Base-by-base conservation (phyloP, 2,797 vertebrate species). In the Brotula barbata region DNA sequence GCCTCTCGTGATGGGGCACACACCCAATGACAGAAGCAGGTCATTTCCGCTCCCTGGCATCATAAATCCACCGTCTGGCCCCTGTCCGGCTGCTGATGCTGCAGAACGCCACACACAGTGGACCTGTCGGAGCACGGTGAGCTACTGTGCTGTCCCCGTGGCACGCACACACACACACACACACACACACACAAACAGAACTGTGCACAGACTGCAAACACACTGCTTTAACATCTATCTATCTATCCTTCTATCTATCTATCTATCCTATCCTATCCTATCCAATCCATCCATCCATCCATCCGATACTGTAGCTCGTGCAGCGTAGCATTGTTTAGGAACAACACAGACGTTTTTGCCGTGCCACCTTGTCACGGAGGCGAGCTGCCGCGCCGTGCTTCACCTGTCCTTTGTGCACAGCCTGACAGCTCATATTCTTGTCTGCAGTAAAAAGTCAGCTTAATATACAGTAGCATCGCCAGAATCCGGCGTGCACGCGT, bases 1-100 rank as follows among this genome's bases (percentile, higher is more conserved):
- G 89, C 86, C 87, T 87, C 90, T 90, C 89, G 88, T 92, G 91
- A 92, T 91, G 92, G 90, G 91, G 87, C 89, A 85, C 89, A 90
- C 90, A 89, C 90, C 85, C 90, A 90, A 87, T 92, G 92, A 93
- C 91, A 92, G 92, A 92, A 93, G 89, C 90, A 87, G 91, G 92
- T 92, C 91, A 92, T 91, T 91, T 91, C 90, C 84, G 82, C 69
- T 88, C 75, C 40, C 86, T 86, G 84, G 86, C 85, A 80, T 91
- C 90, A 92, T 92, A 93, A 93, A 92, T 92, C 88, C 87, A 91
- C 85, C 86, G 88, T 90, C 91, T 92, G 91, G 89, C 89, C 90
- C 73, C 85, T 89, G 90, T 91, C 91, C 87, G 86, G 84, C 73
- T 93, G 92, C 92, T 93, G 92, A 93, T 87, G 85, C 90, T 89